Base-by-base conservation (phyloP, 37 sponge, comb jelly and placozoan species). In the Dysidea cf. avara region DNA sequence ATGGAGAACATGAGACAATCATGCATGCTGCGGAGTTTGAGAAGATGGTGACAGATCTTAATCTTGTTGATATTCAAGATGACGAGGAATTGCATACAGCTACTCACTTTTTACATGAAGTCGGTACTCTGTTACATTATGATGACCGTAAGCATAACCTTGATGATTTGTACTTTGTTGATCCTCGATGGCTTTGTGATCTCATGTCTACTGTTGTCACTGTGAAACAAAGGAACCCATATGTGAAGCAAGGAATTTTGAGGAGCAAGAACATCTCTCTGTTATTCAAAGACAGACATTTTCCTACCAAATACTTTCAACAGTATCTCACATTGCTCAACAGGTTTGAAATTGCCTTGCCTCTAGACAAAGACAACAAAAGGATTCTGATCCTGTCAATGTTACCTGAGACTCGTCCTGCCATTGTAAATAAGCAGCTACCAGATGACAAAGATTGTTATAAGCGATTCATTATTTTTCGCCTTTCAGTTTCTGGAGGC, bases 291-390 rank as follows among this genome's bases (percentile, higher is more conserved):
- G 93, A 83, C 39, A 77, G 83, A 31, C 60, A 53, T 22, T 94
- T 90, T 60, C 92, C 95, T 0, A 61, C 69, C 63, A 52, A 90
- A 53, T 87, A 86, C 46, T 86, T 87, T 64, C 81, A 87, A 48
- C 82, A 90, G 64, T 94, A 90, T 56, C 61, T 94, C 21, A 78
- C 70, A 24, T 82, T 94, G 2, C 85, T 94, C 2, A 86, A 86
- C 68, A 80, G 88, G 17, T 94, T 94, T 83, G 95, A 94, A 35
- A 83, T 94, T 30, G 92, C 88, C 40, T 65, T 94, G 35, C 88
- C 92, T 31, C 74, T 94, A 40, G 95, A 90, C 57, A 64, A 79
- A 28, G 57, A 53, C 20, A 83, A 84, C 52, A 66, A 80, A 38
- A 56, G 83, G 6, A 74, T 94, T 33, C 78, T 94, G 32, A 90